These are phyloP conservation scores for Lycodopsis pacificus DNA, from an alignment of 2,797 vertebrate species.

Conservation along the genomic window DNA sequence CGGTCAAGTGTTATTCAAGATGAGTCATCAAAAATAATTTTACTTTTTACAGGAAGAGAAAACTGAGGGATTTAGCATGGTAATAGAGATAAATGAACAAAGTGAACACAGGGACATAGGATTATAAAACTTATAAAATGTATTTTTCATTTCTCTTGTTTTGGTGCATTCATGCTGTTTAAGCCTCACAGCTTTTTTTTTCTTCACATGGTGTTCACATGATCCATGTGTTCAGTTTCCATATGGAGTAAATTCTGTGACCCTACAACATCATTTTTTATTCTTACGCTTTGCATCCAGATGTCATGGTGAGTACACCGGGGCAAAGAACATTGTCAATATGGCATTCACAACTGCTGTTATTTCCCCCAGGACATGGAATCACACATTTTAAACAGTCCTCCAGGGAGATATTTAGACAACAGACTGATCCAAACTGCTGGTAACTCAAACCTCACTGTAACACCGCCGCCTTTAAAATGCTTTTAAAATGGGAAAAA, in stretches of 20 bases:
- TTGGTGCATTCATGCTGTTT: neutral
- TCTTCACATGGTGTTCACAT: conserved; percentile 6
- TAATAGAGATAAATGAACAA: neutral
- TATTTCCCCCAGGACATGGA: conserved; percentile 75
- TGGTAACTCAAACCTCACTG: conserved; percentile 54
- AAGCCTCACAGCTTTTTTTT: conserved; percentile 19
- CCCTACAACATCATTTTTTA: conserved; percentile 44
- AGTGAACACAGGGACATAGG: neutral
- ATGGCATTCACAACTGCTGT: conserved; percentile 67
- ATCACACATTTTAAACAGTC: conserved; percentile 68
- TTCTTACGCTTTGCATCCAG: conserved; percentile 33
- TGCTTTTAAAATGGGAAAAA: conserved; percentile 33
- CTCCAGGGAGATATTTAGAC: conserved; percentile 59
- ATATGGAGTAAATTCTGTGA: conserved; percentile 42
- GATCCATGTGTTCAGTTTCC: conserved; percentile 38
- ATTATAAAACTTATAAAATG: neutral
- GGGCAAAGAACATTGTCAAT: conserved; percentile 61
- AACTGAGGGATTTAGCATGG: neutral
- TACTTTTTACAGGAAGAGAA: neutral
- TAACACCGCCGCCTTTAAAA: conserved; percentile 53
- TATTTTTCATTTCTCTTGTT: conserved; percentile 1
- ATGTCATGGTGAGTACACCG: conserved; percentile 58
- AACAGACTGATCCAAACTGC: conserved; percentile 51
- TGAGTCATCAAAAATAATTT: neutral
- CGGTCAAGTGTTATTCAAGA: neutral